A percentile compares a stretch with the other conserved stretches of the same genome.
Conservation (phyloP, 1,140 invertebrate species). For the Melitaea cinxia region DNA sequence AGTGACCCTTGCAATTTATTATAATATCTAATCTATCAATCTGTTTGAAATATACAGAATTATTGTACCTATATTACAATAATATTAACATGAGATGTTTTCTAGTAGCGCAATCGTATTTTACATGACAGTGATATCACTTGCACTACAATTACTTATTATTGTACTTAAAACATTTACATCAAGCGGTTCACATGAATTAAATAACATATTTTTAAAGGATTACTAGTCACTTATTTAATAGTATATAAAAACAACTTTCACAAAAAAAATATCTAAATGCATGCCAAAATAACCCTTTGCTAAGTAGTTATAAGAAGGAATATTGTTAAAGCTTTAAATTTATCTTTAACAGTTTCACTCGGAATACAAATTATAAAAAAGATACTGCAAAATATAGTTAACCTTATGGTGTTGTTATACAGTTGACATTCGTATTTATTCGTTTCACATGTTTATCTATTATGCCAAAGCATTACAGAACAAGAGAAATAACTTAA, state of each 20-base stretch:
- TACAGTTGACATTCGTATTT: too few relatives aligned
- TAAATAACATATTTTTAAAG: not conserved
- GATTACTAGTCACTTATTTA: not conserved
- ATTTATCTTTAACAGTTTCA: not conserved
- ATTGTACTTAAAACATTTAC: too few relatives aligned
- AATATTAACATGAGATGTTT: not conserved
- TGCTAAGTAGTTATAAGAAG: not conserved
- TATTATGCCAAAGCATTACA: too few relatives aligned
- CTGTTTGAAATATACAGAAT: not conserved
- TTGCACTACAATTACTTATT: too few relatives aligned
- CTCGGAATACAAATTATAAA: not conserved
- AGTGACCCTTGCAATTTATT: not conserved
- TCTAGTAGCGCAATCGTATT: too few relatives aligned
- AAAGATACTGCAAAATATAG: too few relatives aligned
- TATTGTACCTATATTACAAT: too few relatives aligned
- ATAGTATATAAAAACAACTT: not conserved
- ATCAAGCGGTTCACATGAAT: too few relatives aligned
- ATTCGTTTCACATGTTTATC: too few relatives aligned
- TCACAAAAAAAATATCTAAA: not conserved
- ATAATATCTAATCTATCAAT: not conserved
- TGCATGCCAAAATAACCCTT: not conserved
- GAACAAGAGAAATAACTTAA: too few relatives aligned
- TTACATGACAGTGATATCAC: too few relatives aligned
- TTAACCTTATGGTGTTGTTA: too few relatives aligned
- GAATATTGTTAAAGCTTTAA: not conserved